Percentiles rank a stretch among this genome's conserved stretches.
Evolutionary conservation across 2,797 vertebrate species (phyloP).

Genomic region (Sebastes ruberrimus): DNA sequence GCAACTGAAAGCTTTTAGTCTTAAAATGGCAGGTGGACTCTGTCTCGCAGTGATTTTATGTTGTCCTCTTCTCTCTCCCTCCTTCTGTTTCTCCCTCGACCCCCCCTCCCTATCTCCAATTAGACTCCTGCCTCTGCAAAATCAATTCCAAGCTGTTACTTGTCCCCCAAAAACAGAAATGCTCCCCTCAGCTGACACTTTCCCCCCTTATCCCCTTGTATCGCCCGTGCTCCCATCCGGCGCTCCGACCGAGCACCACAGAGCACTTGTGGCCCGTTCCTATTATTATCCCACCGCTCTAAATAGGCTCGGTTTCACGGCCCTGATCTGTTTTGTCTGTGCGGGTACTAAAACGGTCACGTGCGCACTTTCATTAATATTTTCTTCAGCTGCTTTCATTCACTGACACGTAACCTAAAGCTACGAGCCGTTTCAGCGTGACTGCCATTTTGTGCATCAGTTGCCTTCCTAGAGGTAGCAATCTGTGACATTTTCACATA

Average conservation of each 20-base stretch:
- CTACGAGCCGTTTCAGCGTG: conserved; percentile 32
- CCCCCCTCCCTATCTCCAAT: conserved; percentile 44
- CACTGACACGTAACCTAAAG: conserved; percentile 41
- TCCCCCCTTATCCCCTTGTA: neutral
- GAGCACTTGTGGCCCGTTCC: conserved; percentile 41
- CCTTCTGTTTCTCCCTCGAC: conserved; percentile 28
- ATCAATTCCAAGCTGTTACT: conserved; percentile 60
- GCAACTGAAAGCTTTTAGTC: conserved; percentile 68
- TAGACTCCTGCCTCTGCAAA: conserved; percentile 60
- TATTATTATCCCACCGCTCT: conserved; percentile 50
- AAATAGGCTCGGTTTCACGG: conserved; percentile 57
- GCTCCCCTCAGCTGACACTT: neutral
- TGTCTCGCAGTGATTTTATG: conserved; percentile 45
- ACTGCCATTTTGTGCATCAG: conserved; percentile 58
- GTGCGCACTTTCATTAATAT: conserved; percentile 50
- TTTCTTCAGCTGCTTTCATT: conserved; percentile 59
- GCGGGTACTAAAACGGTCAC: conserved; percentile 21
- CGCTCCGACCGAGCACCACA: neutral
- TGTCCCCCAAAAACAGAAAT: conserved; percentile 15
- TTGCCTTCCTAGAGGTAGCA: conserved; percentile 38
- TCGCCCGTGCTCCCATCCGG: conserved; percentile 15
- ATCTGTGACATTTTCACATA: conserved; percentile 49
- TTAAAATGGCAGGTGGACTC: conserved; percentile 75
- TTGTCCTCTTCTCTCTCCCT: conserved; percentile 16
- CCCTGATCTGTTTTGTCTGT: conserved; percentile 64